These are phyloP conservation scores for Chloropsis hardwickii DNA, from an alignment of 2,113 vertebrate genomes.

Conservation along the genomic window DNA sequence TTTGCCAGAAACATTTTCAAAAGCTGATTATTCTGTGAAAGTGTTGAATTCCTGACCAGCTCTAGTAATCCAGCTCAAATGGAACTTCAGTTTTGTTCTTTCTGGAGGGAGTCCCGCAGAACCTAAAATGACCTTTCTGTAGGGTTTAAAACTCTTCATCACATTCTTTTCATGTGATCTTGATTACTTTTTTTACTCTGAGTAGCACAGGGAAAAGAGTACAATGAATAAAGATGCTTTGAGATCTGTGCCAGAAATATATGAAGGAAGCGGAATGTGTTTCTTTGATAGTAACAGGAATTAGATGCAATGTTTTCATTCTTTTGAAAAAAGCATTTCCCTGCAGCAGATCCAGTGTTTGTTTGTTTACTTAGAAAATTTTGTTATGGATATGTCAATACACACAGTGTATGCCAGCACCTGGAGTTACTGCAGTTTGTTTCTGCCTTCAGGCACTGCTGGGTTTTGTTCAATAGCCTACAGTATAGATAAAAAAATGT, in stretches of 20 bases:
- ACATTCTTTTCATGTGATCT: not conserved
- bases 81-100: not conserved
- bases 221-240: not conserved
- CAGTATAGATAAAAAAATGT: not conserved
- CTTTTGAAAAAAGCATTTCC: not conserved
- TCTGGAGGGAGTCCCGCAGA: not conserved
- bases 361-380: not conserved
- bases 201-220: not conserved
- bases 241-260: not conserved
- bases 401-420: not conserved
- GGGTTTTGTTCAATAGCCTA: not conserved
- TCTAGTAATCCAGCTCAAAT: not conserved
- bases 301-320: not conserved
- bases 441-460: not conserved
- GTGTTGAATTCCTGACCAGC: not conserved
- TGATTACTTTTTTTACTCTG: not conserved
- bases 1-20: accelerated
- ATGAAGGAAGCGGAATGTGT: not conserved
- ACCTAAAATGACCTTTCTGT: not conserved
- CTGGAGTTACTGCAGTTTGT: not conserved
- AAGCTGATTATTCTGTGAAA: not conserved
- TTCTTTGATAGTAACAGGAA: not conserved
- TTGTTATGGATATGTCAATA: not conserved
- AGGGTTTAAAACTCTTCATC: not conserved
- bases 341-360: not conserved